Evolutionary conservation across 2,888 invertebrate genomes (phyloP).

Genomic region (Cryptophagus acutangulus): DNA sequence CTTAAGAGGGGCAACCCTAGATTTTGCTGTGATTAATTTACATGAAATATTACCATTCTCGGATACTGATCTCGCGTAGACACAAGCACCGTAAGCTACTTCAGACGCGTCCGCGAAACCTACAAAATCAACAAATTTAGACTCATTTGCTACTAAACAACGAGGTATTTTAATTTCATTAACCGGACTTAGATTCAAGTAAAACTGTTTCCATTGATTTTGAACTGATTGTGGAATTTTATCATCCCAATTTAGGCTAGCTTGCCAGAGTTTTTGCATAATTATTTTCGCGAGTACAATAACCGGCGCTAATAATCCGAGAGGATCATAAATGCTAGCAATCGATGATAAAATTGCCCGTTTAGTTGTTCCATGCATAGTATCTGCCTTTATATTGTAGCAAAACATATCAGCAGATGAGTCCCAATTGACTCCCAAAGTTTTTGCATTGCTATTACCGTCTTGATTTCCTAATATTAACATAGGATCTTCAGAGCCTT

Average conservation of each 20-base stretch:
- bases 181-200: not conserved
- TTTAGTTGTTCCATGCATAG: constrained; percentile 2
- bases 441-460: constrained; percentile 11
- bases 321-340: constrained; percentile 16
- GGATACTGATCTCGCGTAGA: constrained; percentile 16
- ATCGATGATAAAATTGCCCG: constrained; percentile 14
- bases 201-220: not conserved
- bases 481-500: not conserved
- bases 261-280: constrained; percentile 18
- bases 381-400: not conserved
- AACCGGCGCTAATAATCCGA: constrained; percentile 17
- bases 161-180: constrained; percentile 3
- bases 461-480: not conserved
- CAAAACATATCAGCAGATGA: not conserved
- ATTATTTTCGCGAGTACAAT: constrained; percentile 15
- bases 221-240: not conserved
- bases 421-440: constrained; percentile 8
- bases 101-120: too few species aligned
- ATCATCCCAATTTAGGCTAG: constrained; percentile 16
- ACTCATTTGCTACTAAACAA: constrained; percentile 5
- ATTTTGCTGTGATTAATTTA: constrained; percentile 29
- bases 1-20: constrained; percentile 31
- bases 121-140: constrained; percentile 13
- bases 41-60: constrained; percentile 4
- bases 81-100: constrained; percentile 19